Evolutionary conservation across 1,140 invertebrate genomes (phyloP).

Genomic region (Aphelenchoides fujianensis): DNA sequence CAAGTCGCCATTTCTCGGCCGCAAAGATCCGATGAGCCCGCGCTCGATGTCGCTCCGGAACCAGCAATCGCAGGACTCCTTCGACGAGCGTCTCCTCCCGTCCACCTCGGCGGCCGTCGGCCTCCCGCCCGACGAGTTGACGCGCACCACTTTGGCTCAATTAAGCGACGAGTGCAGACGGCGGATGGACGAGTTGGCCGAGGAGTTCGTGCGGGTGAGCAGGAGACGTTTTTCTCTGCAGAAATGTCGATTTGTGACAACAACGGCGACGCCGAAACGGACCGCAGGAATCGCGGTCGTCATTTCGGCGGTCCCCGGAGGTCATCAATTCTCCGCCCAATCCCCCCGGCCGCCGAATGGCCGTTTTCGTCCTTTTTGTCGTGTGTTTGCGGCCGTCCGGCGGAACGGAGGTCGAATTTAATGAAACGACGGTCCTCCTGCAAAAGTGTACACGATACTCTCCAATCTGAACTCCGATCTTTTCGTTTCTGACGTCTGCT

Average conservation of each 20-base stretch:
- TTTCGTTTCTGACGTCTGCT: background rate
- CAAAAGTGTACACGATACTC: too few relatives aligned
- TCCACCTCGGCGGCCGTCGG: background rate
- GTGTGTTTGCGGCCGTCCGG: background rate
- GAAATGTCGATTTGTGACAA: too few relatives aligned
- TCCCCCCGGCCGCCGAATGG: background rate
- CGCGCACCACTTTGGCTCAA: background rate
- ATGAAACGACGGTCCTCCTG: too few relatives aligned
- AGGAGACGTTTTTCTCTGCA: background rate
- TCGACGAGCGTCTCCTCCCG: slow-evolving; percentile 3
- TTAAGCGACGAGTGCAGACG: background rate
- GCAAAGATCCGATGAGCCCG: slow-evolving; percentile 3
- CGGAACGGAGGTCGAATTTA: background rate
- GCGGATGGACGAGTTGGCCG: slow-evolving; percentile 14
- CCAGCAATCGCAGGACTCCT: slow-evolving; percentile 14
- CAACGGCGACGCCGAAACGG: too few relatives aligned
- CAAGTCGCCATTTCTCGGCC: slow-evolving; percentile 58
- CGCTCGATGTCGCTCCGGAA: background rate
- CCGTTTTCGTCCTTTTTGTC: background rate
- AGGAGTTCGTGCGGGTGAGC: slow-evolving; percentile 14
- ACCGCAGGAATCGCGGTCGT: background rate
- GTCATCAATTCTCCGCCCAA: background rate
- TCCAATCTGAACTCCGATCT: too few relatives aligned
- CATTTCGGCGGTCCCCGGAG: background rate
- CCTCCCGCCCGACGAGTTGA: background rate